Conservation (phyloP, 2,797 vertebrate species). For the Siniperca scherzeri region DNA sequence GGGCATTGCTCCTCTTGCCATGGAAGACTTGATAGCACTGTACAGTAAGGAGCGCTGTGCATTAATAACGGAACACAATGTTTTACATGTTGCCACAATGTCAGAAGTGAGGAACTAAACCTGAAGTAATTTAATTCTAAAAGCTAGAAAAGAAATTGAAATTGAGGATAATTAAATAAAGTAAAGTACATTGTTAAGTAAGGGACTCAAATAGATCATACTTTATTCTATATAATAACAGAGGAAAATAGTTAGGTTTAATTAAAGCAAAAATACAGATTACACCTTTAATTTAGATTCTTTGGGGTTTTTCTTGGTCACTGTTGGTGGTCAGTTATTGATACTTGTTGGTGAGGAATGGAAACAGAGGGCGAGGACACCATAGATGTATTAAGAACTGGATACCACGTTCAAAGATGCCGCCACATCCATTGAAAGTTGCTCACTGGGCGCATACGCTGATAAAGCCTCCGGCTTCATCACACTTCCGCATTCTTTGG, state of each 20-base stretch:
- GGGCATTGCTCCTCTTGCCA: constrained; percentile 32
- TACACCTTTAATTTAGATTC: background rate
- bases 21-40: constrained; percentile 27
- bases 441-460: background rate
- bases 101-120: background rate
- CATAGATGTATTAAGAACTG: too few relatives aligned
- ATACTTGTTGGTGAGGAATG: background rate
- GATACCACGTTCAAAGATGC: too few relatives aligned
- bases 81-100: background rate
- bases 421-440: background rate
- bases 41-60: background rate
- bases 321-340: background rate
- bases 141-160: background rate
- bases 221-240: background rate
- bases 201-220: background rate
- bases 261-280: too few relatives aligned
- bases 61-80: background rate
- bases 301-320: background rate
- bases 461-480: background rate
- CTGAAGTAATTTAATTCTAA: background rate
- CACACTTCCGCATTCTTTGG: background rate
- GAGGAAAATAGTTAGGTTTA: background rate
- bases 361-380: background rate
- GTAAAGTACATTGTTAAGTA: background rate
- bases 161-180: background rate